phyloP scores from a whole-genome alignment of 2,888 invertebrate genomes.

The Limnephilus rhombicus region DNA sequence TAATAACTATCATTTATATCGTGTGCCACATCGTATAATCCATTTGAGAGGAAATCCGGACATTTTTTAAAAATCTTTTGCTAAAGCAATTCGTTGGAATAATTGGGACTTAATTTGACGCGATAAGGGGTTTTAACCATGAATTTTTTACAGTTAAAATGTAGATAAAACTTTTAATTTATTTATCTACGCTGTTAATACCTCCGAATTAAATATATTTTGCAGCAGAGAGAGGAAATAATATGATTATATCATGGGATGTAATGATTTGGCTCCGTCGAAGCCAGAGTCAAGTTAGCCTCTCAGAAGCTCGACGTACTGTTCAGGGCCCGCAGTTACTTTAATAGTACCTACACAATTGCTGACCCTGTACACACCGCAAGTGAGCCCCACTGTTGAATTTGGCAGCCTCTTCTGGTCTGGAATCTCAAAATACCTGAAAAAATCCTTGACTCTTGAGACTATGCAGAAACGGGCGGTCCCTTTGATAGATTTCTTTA shows the following conservation, averaged over 20 bases:
- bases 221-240: background rate
- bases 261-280: background rate
- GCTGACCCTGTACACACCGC: too few relatives aligned
- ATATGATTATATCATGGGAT: background rate
- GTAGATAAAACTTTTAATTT: background rate
- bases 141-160: background rate
- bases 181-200: too few relatives aligned
- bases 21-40: background rate
- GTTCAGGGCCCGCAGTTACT: too few relatives aligned
- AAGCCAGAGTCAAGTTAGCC: too few relatives aligned
- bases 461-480: too few relatives aligned
- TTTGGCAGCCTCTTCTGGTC: too few relatives aligned
- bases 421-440: too few relatives aligned
- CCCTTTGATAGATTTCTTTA: too few relatives aligned
- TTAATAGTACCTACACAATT: too few relatives aligned
- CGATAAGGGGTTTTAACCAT: background rate
- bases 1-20: background rate
- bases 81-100: background rate
- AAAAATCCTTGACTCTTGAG: too few relatives aligned
- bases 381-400: too few relatives aligned
- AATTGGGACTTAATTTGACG: background rate
- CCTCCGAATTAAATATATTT: background rate
- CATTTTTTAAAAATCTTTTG: background rate
- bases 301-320: too few relatives aligned
- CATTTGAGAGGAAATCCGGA: conserved; percentile 1